Conservation (phyloP, 2,888 invertebrate species). For the Chaitophorus viminalis region DNA sequence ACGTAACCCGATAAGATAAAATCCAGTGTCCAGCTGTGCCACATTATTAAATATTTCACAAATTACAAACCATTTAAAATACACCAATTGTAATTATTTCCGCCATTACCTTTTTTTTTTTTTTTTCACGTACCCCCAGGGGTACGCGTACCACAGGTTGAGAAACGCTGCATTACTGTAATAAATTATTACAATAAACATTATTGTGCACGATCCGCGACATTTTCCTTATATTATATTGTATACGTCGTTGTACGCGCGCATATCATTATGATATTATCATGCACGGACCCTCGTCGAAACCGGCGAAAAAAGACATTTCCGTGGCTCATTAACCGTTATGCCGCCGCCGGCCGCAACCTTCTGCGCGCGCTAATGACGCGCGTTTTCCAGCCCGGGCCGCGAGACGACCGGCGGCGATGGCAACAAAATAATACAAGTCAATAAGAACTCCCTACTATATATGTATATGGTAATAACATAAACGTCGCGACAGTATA, state of each 20-base stretch:
- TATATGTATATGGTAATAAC: too few relatives aligned
- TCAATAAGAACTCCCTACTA: too few relatives aligned
- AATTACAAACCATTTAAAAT: too few relatives aligned
- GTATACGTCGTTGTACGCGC: neutral
- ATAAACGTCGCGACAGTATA: too few relatives aligned
- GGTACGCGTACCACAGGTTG: neutral
- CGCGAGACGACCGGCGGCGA: neutral
- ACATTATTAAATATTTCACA: too few relatives aligned
- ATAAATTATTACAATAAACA: too few relatives aligned
- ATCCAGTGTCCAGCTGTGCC: too few relatives aligned
- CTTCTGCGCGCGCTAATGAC: constrained; percentile 14
- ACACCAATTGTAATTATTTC: too few relatives aligned
- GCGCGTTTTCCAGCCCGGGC: neutral
- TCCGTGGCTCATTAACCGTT: constrained; percentile 46
- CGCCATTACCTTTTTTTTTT: too few relatives aligned
- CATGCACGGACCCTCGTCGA: neutral
- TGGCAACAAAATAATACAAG: neutral
- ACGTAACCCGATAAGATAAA: too few relatives aligned
- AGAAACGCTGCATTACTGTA: too few relatives aligned
- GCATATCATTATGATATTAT: neutral
- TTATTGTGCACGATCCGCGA: neutral
- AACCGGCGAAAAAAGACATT: constrained; percentile 34
- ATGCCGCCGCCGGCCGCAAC: neutral
- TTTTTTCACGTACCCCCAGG: neutral
- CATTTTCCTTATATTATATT: too few relatives aligned